Evolutionary conservation across 2,888 invertebrate species (phyloP).

Genomic region (Eurois occulta): DNA sequence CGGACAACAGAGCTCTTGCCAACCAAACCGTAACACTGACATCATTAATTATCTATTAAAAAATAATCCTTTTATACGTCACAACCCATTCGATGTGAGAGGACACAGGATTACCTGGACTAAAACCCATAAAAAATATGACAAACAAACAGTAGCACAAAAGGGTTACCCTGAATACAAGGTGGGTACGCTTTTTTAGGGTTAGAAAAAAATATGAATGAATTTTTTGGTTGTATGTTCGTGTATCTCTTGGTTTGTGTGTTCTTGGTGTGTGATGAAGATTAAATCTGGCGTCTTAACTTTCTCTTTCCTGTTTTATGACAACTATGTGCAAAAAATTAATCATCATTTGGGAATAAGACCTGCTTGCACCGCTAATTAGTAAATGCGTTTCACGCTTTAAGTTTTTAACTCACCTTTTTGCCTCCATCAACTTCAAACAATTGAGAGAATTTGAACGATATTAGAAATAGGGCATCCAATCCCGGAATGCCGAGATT

Average conservation of each 20-base stretch:
- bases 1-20: constrained; percentile 63
- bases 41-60: constrained; percentile 90
- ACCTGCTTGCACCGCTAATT: neutral
- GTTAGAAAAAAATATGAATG: constrained; percentile 68
- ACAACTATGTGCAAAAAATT: neutral
- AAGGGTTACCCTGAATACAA: constrained; percentile 80
- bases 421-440: neutral
- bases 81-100: constrained; percentile 85
- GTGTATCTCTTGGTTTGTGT: constrained; percentile 28
- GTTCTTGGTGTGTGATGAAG: neutral
- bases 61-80: constrained; percentile 89
- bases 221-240: constrained; percentile 27
- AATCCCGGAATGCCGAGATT: no score
- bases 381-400: neutral
- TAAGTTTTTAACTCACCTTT: neutral
- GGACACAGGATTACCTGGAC: constrained; percentile 88
- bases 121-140: constrained; percentile 86
- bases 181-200: constrained; percentile 73
- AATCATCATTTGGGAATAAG: no score
- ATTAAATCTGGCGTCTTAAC: neutral
- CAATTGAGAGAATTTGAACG: neutral
- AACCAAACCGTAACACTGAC: constrained; percentile 73
- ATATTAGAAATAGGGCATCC: no score
- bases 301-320: neutral
- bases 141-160: constrained; percentile 84